Evolutionary conservation across 2,888 invertebrate species (phyloP), one percentile per base, ranked within the genome.

Genomic region (Xylota sylvarum): DNA sequence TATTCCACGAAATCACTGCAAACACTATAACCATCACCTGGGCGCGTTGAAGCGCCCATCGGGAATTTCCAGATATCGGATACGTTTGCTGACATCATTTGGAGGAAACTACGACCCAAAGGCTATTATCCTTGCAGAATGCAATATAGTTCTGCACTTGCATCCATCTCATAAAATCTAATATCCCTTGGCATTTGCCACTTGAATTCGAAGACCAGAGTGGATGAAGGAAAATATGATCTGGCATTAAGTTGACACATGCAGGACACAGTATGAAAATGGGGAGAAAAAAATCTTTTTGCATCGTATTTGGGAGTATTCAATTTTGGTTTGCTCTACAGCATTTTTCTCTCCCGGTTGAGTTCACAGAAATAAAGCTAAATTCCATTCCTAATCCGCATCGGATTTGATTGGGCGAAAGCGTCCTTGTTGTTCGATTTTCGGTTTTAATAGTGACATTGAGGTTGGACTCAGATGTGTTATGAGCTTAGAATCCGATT

Each of bases 41-140:
- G 48, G 4, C 30, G n/a, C 35, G 14, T 58, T 58, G 19, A 70
- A 70, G 32, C 58, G 56, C 19, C 58, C 56, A 60, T 46, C 23
- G 58, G 48, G 58, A 10, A 58, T 40, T 30, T 14, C 52, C 52
- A 9, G 32, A 58, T 35, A 72, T 37, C 48, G 58, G 23, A 17
- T 30, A 48, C 27, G 14, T 55, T 43, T 56, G 17, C 43, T 46
- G 70, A 56, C 46, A 70, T 56, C 56, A 70, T 72, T 17, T 56
- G 48, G 27, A 23, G 12, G 10, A 4, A 74, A 64, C 52, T 52
- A 3, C 35, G 40, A 5, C 9, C 65, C 70, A 56, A 6, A 48
- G 64, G 79, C 79, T 56, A 79, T 79, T 64, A 72, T 79, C 79
- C 79, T 55, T 17, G 56, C 27, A 30, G 37, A 72, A 56, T 72